Evolutionary conservation across 1,140 invertebrate species (phyloP), one percentile per base, ranked within the genome.

Genomic region (Bombus vancouverensis): DNA sequence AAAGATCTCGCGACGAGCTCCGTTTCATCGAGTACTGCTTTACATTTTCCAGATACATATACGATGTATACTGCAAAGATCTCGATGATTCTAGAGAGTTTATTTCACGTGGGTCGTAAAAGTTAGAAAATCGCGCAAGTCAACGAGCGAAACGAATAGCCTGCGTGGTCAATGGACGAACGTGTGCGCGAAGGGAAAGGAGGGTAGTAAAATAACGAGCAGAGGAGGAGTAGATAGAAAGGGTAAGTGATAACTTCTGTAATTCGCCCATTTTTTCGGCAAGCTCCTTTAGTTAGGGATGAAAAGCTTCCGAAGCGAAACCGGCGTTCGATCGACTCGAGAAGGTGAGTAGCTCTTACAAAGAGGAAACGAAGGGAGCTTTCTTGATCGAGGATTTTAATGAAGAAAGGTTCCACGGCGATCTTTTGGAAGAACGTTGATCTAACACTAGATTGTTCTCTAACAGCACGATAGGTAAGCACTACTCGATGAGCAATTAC

Each of bases 91-190:
- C 28, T 65, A 22, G 44, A 18, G 65, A 47, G 65, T 22, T 83
- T n/a, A 47, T 78, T 59, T 78, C 70, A 78, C 47, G 47, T 9
- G 1, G 22, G 3, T 39, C 42, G 37, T 78, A 83, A 83, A 83
- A 71, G 57, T 83, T 83, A 18, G 74, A 32, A 70, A 77, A 28
- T 53, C 12, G 59, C 3, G 15, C 5, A 18, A 68, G 57, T 47
- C 32, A 59, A 9, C 34, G 15, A n/a, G 59, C 65, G 81, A 68
- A 76, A 53, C 82, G 82, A 83, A 47, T 44, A 12, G 37, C 1
- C 15, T 13, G 25, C 62, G 25, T 77, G 62, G 28, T 57, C 59
- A 9, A 39, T 34, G 57, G 13, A 8, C 53, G 15, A 76, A 18
- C 15, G 73, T 65, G 22, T 28, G 34, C 10, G 13, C 5, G 25